These are phyloP conservation scores for Hypothenemus hampei DNA, from an alignment of 1,140 invertebrate genomes.

Conservation along the genomic window DNA sequence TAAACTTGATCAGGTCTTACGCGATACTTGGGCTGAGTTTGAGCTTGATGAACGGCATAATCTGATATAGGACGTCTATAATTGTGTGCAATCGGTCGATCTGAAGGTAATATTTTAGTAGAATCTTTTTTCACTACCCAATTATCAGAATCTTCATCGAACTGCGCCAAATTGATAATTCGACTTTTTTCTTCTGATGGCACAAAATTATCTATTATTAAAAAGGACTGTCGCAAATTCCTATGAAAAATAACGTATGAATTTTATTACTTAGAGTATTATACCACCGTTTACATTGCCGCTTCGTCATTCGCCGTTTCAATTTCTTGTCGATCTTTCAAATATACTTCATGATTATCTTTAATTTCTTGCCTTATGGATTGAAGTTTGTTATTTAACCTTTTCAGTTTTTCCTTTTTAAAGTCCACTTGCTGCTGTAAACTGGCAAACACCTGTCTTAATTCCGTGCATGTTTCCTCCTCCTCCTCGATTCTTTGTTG, in stretches of 20 bases:
- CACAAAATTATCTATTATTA: conserved; percentile 97
- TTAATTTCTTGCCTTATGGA: conserved; percentile 44
- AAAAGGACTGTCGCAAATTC: conserved; percentile 70
- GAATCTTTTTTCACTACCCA: conserved; percentile 57
- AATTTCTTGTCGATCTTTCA: conserved; percentile 63
- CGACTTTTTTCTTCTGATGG: conserved; percentile 83
- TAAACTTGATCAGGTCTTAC: too few relatives aligned
- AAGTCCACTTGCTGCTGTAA: conserved; percentile 89
- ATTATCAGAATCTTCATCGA: conserved; percentile 83
- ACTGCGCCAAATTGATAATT: conserved; percentile 70
- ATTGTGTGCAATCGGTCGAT: conserved; percentile 41
- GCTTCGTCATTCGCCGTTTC: conserved; percentile 79
- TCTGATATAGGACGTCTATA: conserved; percentile 63
- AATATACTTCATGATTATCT: conserved; percentile 43
- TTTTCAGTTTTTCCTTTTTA: conserved; percentile 84
- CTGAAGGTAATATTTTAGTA: conserved; percentile 31
- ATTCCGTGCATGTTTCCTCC: conserved; percentile 81
- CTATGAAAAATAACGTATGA: conserved; percentile 36
- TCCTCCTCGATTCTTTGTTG: conserved; percentile 80
- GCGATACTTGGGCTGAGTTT: conserved; percentile 34
- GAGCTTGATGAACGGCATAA: conserved; percentile 58
- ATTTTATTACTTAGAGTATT: background rate
- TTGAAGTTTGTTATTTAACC: conserved; percentile 53
- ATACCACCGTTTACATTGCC: conserved; percentile 50
- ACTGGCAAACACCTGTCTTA: conserved; percentile 78